Conservation (phyloP, 2,113 vertebrate genomes). For the Canis aureus region DNA sequence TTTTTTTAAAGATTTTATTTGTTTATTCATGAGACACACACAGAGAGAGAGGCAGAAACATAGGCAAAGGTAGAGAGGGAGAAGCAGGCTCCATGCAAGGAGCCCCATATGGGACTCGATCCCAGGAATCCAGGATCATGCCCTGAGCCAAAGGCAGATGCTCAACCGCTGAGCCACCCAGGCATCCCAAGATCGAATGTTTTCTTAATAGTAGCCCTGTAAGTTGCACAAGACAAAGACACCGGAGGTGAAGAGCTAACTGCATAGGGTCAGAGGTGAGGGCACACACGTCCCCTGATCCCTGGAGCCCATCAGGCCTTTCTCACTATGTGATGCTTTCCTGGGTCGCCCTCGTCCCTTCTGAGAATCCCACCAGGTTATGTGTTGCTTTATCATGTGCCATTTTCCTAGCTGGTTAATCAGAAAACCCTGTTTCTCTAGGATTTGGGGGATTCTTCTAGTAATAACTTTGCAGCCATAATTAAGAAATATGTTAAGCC, state of each 20-base stretch:
- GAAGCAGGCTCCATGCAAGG: no score
- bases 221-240: background rate
- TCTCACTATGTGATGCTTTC: background rate
- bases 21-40: no score
- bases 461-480: slow-evolving; percentile 75
- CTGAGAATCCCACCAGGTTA: background rate
- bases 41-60: no score
- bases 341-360: background rate
- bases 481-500: slow-evolving; percentile 86
- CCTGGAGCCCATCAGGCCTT: background rate
- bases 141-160: no score
- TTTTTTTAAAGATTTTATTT: no score
- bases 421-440: slow-evolving; percentile 57
- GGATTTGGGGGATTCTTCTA: slow-evolving; percentile 77
- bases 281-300: accelerated
- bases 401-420: slow-evolving; percentile 67
- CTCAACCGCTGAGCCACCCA: no score
- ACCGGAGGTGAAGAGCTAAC: background rate
- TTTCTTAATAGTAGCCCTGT: background rate
- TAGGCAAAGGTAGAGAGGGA: no score
- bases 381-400: slow-evolving; percentile 27
- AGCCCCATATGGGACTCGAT: no score
- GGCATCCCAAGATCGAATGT: background rate
- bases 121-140: no score
- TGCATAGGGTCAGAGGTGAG: background rate